These are phyloP conservation scores for Nomada fabriciana DNA, from an alignment of 2,888 invertebrate species.

Conservation along the genomic window DNA sequence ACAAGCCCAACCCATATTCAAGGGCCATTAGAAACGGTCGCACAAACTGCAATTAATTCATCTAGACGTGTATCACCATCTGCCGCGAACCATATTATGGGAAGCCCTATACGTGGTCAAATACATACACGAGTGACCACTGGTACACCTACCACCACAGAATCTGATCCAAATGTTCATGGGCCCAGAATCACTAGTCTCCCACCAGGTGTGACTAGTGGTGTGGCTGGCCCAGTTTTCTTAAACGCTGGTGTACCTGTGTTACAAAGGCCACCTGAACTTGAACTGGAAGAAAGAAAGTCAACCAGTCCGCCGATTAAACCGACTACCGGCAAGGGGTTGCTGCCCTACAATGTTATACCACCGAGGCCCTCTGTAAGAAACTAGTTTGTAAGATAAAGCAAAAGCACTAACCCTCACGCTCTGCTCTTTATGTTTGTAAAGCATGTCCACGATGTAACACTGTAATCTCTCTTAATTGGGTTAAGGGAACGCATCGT, in stretches of 20 bases:
- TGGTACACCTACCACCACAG: constrained; percentile 72
- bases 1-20: constrained; percentile 78
- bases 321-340: constrained; percentile 86
- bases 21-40: constrained; percentile 62
- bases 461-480: constrained; percentile 38
- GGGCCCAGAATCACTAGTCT: constrained; percentile 82
- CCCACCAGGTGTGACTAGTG: constrained; percentile 82
- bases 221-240: constrained; percentile 81
- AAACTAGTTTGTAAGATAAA: constrained; percentile 25
- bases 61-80: constrained; percentile 69
- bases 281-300: constrained; percentile 68
- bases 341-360: constrained; percentile 94
- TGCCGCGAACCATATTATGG: constrained; percentile 55
- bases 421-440: neutral
- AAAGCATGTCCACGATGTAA: constrained; percentile 5
- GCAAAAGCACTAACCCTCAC: neutral
- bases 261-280: constrained; percentile 76
- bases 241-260: constrained; percentile 81
- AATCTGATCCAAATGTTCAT: constrained; percentile 71
- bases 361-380: constrained; percentile 91
- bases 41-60: constrained; percentile 68
- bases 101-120: constrained; percentile 80
- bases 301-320: constrained; percentile 79
- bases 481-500: constrained; percentile 57
- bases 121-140: constrained; percentile 82